phyloP scores from a whole-genome alignment of 2,888 invertebrate species.

The Lithophane leautieri region DNA sequence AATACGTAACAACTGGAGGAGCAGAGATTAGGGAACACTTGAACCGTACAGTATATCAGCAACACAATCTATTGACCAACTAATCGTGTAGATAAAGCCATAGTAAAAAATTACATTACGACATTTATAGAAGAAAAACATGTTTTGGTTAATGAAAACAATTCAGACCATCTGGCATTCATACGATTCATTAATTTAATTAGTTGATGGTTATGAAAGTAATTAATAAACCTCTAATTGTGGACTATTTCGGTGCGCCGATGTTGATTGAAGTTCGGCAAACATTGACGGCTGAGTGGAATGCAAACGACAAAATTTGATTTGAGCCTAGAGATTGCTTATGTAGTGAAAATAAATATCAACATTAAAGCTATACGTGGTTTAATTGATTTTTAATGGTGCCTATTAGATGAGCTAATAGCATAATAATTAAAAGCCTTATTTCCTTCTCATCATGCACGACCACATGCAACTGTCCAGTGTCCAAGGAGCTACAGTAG shows the following conservation, averaged over 20 bases:
- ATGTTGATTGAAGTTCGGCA: conserved; percentile 44
- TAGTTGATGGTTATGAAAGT: conserved; percentile 5
- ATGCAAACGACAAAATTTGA: conserved; percentile 25
- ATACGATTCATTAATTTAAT: conserved; percentile 6
- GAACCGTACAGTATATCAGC: conserved; percentile 17
- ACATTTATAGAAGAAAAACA: conserved; percentile 22
- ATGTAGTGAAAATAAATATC: not conserved
- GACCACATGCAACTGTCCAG: not conserved
- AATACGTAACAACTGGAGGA: conserved; percentile 17
- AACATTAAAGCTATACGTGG: not conserved
- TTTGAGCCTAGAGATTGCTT: conserved; percentile 15
- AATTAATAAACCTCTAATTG: conserved; percentile 44
- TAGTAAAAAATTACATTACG: conserved; percentile 33
- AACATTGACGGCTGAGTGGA: conserved; percentile 31
- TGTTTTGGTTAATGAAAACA: conserved; percentile 16
- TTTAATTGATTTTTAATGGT: not conserved
- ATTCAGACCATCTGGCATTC: not conserved
- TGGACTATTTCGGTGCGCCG: conserved; percentile 6
- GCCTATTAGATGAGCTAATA: not conserved
- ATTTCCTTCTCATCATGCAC: not conserved
- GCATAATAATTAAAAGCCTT: not conserved
- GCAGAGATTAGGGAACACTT: conserved; percentile 31
- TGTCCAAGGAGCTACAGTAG: not conserved
- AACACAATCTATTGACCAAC: conserved; percentile 33
- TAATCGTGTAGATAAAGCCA: conserved; percentile 32